Evolutionary conservation across 2,888 invertebrate species (phyloP).

Genomic region (Hoplodrina ambigua): DNA sequence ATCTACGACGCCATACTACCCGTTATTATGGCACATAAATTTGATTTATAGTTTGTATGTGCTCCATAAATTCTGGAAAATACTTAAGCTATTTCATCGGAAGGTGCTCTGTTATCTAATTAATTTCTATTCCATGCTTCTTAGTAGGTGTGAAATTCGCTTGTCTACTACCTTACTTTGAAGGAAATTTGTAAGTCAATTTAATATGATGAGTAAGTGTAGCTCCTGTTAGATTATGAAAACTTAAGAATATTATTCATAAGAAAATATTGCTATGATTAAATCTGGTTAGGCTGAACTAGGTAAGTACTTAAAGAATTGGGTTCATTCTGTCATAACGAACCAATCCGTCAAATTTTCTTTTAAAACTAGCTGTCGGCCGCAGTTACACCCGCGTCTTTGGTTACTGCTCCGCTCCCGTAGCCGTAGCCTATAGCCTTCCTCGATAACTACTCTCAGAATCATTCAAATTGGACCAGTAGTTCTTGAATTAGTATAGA

Average conservation of each 20-base stretch:
- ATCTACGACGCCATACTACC: slow-evolving; percentile 63
- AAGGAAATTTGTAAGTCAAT: slow-evolving; percentile 6
- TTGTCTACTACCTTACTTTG: background rate
- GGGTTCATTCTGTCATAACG: too few species aligned
- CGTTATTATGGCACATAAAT: slow-evolving; percentile 71
- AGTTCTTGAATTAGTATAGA: too few species aligned
- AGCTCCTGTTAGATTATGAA: slow-evolving; percentile 30
- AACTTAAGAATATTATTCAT: slow-evolving; percentile 23
- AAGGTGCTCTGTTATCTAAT: slow-evolving; percentile 47
- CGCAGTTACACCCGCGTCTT: too few species aligned
- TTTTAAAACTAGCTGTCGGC: too few species aligned
- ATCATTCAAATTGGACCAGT: too few species aligned
- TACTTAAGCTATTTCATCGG: slow-evolving; percentile 58
- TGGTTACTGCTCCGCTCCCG: too few species aligned
- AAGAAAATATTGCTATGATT: background rate
- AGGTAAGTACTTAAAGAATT: too few species aligned
- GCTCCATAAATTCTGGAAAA: slow-evolving; percentile 67
- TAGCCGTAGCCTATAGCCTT: too few species aligned
- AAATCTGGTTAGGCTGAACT: background rate
- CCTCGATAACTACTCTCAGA: too few species aligned
- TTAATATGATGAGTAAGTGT: slow-evolving; percentile 32
- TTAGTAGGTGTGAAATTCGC: slow-evolving; percentile 13
- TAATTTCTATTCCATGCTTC: slow-evolving; percentile 39
- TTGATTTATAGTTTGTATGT: slow-evolving; percentile 71
- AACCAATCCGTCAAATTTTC: too few species aligned